Conservation (phyloP, 1,140 invertebrate species). For the Drosophila nikananu region DNA sequence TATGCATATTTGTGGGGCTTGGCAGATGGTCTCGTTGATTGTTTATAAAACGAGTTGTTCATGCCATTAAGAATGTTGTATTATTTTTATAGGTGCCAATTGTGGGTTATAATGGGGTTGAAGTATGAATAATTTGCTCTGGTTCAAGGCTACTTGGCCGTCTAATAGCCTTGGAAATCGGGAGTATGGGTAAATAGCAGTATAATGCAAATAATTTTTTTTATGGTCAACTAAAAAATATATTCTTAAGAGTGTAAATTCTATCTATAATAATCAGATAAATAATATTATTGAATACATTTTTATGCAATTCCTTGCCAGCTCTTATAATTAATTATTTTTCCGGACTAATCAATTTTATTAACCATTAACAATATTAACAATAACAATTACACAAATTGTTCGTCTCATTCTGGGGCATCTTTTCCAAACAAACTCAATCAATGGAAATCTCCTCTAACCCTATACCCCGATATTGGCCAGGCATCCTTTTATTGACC, state of each 20-base stretch:
- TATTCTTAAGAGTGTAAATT: too few relatives aligned
- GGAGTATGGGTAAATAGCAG: not conserved
- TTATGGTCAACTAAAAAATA: too few relatives aligned
- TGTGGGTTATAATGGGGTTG: conserved; percentile 4
- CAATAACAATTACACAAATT: conserved; percentile 44
- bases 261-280: too few relatives aligned
- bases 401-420: not conserved
- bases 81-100: conserved; percentile 2
- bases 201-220: too few relatives aligned
- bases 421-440: conserved; percentile 23
- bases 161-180: not conserved
- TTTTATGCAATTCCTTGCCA: too few relatives aligned
- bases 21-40: conserved; percentile 34
- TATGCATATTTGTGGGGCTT: conserved; percentile 23
- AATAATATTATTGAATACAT: too few relatives aligned
- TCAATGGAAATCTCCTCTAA: conserved; percentile 35
- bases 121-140: not conserved
- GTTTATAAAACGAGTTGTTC: conserved; percentile 43
- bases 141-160: conserved; percentile 12
- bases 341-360: not conserved
- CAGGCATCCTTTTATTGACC: conserved; percentile 49
- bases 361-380: conserved; percentile 45
- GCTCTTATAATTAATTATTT: not conserved
- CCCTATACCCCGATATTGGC: conserved; percentile 5
- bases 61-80: conserved; percentile 5